Evolutionary conservation across 2,797 vertebrate species (phyloP), one percentile per base, ranked within the genome.

Genomic region (Galaxias olidus): DNA sequence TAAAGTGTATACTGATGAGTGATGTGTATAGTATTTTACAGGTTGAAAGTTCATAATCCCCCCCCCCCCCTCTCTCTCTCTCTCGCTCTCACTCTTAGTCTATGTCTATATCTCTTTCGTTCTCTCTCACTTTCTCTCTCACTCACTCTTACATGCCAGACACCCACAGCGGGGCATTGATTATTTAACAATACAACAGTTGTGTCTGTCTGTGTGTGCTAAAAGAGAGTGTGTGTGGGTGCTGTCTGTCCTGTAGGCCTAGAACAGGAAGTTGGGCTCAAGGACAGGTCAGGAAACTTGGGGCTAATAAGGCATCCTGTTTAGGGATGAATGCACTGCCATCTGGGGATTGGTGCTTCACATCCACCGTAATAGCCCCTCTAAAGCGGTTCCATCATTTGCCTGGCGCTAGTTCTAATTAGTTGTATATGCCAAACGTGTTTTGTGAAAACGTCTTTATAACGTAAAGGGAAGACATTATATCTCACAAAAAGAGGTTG

Each of bases 311-410:
- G 61, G 65, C 73, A 65, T 58, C 79, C 57, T 62, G 75, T 78
- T 87, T 83, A 80, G 86, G 80, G 73, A 78, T 74, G 72, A 79
- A 76, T 71, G 66, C 62, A 80, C 79, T 73, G 60, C 82, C 76
- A 83, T 82, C 81, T 84, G 81, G 74, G 64, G 57, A n/a, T 6
- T 63, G 67, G 13, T 75, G 63, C 61, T 73, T 69, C 54, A 74
- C 70, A 84, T 86, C 74, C 71, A 79, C 79, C 78, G 82, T 84
- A 83, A 90, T 76, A 80, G 68, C 70, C 68, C 66, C n/a, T 65
- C 67, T 66, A 63, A 77, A 72, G 63, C 77, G 81, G 69, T 81
- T 81, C 47, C 81, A 69, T 53, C 50, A 69, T 67, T 76, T 76
- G 60, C 72, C 56, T 61, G 76, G 64, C 76, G 68, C 64, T 68